These are phyloP conservation scores for Sylvilagus floridanus DNA, from an alignment of 2,797 vertebrate species.

Conservation along the genomic window DNA sequence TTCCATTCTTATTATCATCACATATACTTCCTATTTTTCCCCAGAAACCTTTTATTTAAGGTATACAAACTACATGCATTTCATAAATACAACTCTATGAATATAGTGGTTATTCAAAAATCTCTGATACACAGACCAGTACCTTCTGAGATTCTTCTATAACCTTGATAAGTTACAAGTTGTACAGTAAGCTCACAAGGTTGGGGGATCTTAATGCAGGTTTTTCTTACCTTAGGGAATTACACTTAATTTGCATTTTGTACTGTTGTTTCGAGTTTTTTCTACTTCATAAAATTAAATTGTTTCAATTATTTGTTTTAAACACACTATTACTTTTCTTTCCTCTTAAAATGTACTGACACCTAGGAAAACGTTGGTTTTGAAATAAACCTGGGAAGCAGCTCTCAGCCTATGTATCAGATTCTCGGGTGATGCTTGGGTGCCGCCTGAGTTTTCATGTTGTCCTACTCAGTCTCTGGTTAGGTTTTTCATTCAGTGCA, in stretches of 20 bases:
- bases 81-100: too few species aligned
- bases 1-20: background rate
- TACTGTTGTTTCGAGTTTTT: background rate
- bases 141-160: background rate
- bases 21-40: background rate
- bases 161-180: background rate
- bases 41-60: too few species aligned
- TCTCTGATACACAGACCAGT: background rate
- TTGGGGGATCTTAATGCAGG: background rate
- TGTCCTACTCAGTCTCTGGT: background rate
- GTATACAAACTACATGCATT: too few species aligned
- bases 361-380: background rate
- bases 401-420: background rate
- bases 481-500: background rate
- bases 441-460: accelerated
- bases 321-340: background rate
- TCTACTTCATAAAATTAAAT: conserved; percentile 38
- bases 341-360: background rate
- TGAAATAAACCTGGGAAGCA: background rate
- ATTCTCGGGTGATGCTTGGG: background rate
- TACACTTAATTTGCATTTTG: background rate
- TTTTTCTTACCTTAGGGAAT: background rate
- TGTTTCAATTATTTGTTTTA: background rate
- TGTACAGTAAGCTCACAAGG: background rate
- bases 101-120: background rate